phyloP scores from a whole-genome alignment of 2,888 invertebrate species.

The Acrobasis suavella region DNA sequence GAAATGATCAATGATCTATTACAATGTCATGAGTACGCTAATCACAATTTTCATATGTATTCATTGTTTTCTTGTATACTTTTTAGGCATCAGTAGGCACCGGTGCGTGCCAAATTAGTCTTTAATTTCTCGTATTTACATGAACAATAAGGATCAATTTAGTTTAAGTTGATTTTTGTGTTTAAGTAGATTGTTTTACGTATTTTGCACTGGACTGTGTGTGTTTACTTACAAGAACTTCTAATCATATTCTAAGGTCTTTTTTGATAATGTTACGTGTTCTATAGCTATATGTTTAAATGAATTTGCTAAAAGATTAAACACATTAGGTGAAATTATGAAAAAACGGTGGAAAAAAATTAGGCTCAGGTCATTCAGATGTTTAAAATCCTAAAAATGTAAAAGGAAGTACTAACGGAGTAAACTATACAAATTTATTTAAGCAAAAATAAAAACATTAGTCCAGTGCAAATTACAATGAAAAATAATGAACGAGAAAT shows the following conservation, averaged over 20 bases:
- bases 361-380: no score
- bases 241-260: no score
- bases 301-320: no score
- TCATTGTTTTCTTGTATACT: constrained; percentile 73
- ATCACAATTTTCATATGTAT: constrained; percentile 81
- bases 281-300: no score
- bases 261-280: no score
- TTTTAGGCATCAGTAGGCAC: constrained; percentile 76
- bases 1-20: constrained; percentile 78
- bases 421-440: no score
- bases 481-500: constrained; percentile 1
- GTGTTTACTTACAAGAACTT: no score
- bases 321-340: no score
- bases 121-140: constrained; percentile 79
- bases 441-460: background rate
- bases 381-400: no score
- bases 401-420: no score
- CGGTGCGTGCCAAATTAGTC: constrained; percentile 73
- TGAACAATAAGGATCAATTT: constrained; percentile 40
- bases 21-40: constrained; percentile 69
- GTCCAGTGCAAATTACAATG: constrained; percentile 7
- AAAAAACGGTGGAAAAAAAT: no score
- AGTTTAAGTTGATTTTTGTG: constrained; percentile 3
- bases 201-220: constrained; percentile 3
- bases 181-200: background rate